These are phyloP conservation scores for Perca fluviatilis DNA, from an alignment of 2,113 vertebrate genomes.

Conservation along the genomic window DNA sequence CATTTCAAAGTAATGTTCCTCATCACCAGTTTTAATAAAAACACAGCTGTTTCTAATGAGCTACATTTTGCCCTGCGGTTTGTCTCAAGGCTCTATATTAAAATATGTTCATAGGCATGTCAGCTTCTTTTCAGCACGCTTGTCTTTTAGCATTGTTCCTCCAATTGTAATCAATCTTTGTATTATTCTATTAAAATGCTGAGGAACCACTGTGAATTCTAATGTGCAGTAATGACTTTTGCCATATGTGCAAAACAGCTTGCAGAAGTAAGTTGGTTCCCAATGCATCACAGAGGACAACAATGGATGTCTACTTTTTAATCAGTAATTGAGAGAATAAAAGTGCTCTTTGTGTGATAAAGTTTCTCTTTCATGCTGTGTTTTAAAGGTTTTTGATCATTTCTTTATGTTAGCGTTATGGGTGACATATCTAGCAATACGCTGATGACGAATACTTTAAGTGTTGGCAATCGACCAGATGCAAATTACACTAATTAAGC, in stretches of 20 bases:
- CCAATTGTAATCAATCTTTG: conserved; percentile 63
- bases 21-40: conserved; percentile 52
- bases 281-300: conserved; percentile 52
- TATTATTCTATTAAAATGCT: conserved; percentile 67
- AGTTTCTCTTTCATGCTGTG: conserved; percentile 3
- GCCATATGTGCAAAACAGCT: conserved; percentile 78
- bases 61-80: conserved; percentile 23
- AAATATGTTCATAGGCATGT: conserved; percentile 20
- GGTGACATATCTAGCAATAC: neutral
- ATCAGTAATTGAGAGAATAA: conserved; percentile 50
- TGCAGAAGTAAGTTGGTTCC: conserved; percentile 62
- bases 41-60: conserved; percentile 33
- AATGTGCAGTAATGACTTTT: conserved; percentile 75
- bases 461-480: conserved; percentile 1
- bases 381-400: neutral
- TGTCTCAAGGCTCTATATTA: conserved; percentile 5
- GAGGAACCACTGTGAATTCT: conserved; percentile 69
- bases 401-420: neutral
- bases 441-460: neutral
- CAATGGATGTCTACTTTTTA: conserved; percentile 43
- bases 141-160: conserved; percentile 46
- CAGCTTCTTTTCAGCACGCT: conserved; percentile 27
- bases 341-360: conserved; percentile 11
- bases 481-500: conserved; percentile 12
- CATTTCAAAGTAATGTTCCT: conserved; percentile 48